These are phyloP conservation scores for Anoplopoma fimbria DNA, from an alignment of 2,113 vertebrate genomes.

Conservation along the genomic window DNA sequence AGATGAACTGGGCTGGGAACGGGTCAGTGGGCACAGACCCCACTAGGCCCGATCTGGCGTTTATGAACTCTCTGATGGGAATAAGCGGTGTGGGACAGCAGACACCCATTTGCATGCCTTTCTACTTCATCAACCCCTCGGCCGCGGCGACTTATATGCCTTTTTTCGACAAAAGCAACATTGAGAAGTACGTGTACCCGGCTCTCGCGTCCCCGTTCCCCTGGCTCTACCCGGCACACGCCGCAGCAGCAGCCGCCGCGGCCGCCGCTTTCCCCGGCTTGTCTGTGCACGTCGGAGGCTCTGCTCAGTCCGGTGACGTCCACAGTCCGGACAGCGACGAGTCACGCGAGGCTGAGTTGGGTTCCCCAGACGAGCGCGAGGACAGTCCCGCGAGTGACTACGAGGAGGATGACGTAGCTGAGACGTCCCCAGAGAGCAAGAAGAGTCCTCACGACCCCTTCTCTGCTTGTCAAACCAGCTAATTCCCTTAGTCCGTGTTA, in stretches of 20 bases:
- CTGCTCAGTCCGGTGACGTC: constrained; percentile 68
- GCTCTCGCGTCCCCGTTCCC: constrained; percentile 87
- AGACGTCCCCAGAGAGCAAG: constrained; percentile 66
- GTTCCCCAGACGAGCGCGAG: constrained; percentile 73
- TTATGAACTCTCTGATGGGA: constrained; percentile 91
- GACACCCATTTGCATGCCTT: constrained; percentile 92
- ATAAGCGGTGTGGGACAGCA: constrained; percentile 89
- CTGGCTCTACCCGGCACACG: constrained; percentile 87
- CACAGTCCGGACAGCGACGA: constrained; percentile 66
- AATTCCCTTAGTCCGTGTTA: constrained; percentile 41
- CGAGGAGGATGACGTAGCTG: constrained; percentile 60
- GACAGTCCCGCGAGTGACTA: constrained; percentile 72
- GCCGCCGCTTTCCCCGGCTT: constrained; percentile 87
- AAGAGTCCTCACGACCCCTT: constrained; percentile 61
- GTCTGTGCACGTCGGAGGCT: constrained; percentile 71
- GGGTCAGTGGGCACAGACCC: constrained; percentile 66
- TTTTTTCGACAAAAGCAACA: constrained; percentile 89
- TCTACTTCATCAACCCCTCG: constrained; percentile 92
- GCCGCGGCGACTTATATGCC: constrained; percentile 92
- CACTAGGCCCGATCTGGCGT: constrained; percentile 82
- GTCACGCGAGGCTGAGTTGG: constrained; percentile 54
- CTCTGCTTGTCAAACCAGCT: constrained; percentile 73
- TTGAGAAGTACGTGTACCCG: constrained; percentile 92
- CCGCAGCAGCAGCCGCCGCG: constrained; percentile 74
- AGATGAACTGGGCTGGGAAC: constrained; percentile 81